Percentiles rank a stretch among this genome's conserved stretches.
These are phyloP conservation scores for Zele albiditarsus DNA, from an alignment of 2,888 invertebrate species.

Conservation along the genomic window DNA sequence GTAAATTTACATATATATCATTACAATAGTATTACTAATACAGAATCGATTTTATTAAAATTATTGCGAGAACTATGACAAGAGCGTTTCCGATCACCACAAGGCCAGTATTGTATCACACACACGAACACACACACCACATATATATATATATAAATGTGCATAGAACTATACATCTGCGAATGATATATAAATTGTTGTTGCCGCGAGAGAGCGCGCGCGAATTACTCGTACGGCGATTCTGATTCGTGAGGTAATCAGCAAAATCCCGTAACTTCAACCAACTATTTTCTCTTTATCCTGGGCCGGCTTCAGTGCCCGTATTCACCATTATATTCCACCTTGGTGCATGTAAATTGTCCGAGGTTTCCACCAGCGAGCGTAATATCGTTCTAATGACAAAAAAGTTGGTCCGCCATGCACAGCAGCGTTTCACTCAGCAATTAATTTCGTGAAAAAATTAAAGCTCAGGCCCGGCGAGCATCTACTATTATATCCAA, in stretches of 20 bases:
- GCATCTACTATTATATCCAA: slow-evolving; percentile 37
- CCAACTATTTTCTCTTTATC: slow-evolving; percentile 42
- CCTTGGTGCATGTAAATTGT: slow-evolving; percentile 64
- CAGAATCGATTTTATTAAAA: background rate
- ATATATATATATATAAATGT: background rate
- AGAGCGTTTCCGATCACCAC: no score
- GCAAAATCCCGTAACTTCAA: slow-evolving; percentile 63
- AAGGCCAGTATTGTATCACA: no score
- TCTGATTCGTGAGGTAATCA: slow-evolving; percentile 60
- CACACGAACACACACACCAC: no score
- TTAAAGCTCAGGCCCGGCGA: slow-evolving; percentile 43
- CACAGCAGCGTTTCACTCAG: slow-evolving; percentile 47
- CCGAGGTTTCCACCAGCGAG: slow-evolving; percentile 59
- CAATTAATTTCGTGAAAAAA: slow-evolving; percentile 68
- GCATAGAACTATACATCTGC: background rate
- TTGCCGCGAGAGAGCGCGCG: slow-evolving; percentile 1
- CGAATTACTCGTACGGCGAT: slow-evolving; percentile 45
- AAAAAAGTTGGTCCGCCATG: slow-evolving; percentile 54
- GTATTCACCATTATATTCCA: slow-evolving; percentile 51
- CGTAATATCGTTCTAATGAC: slow-evolving; percentile 70
- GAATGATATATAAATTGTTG: background rate
- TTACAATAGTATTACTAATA: no score
- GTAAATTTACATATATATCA: no score
- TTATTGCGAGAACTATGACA: background rate
- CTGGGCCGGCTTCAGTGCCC: slow-evolving; percentile 46